Evolutionary conservation across 2,113 vertebrate species (phyloP).

Genomic region (Hypomesus transpacificus): DNA sequence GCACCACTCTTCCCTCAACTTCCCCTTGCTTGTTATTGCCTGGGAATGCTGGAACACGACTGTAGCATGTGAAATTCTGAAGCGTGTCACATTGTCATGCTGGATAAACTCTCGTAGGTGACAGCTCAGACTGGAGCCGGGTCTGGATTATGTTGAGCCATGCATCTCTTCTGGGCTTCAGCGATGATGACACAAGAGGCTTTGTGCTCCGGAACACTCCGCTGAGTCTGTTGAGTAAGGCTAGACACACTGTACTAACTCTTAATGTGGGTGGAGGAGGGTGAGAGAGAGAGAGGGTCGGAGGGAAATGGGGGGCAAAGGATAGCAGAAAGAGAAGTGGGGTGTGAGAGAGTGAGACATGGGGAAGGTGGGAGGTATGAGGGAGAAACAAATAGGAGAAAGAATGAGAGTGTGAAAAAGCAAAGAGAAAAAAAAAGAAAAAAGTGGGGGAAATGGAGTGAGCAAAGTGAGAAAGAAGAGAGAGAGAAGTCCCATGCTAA

Average conservation of each 20-base stretch:
- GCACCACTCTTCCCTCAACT: no score
- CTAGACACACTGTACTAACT: not conserved
- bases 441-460: not conserved
- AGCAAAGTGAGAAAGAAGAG: no score
- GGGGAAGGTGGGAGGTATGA: not conserved
- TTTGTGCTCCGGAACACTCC: conserved; percentile 20
- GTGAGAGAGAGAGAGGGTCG: conserved; percentile 18
- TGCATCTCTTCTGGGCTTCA: conserved; percentile 21
- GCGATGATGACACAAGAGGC: conserved; percentile 40
- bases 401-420: conserved; percentile 4
- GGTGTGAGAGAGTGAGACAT: conserved; percentile 7
- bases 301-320: not conserved
- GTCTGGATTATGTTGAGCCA: conserved; percentile 31
- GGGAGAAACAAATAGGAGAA: conserved; percentile 1
- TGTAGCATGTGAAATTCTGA: conserved; percentile 23
- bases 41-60: not conserved
- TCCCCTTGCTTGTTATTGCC: no score
- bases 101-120: no score
- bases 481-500: not conserved
- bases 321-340: not conserved
- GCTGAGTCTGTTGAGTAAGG: no score
- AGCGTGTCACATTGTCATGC: conserved; percentile 34
- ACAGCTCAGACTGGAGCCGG: not conserved
- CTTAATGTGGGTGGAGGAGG: no score
- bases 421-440: conserved; percentile 16